Base-by-base conservation (phyloP, 2,797 vertebrate genomes). In the Chrysolophus pictus region DNA sequence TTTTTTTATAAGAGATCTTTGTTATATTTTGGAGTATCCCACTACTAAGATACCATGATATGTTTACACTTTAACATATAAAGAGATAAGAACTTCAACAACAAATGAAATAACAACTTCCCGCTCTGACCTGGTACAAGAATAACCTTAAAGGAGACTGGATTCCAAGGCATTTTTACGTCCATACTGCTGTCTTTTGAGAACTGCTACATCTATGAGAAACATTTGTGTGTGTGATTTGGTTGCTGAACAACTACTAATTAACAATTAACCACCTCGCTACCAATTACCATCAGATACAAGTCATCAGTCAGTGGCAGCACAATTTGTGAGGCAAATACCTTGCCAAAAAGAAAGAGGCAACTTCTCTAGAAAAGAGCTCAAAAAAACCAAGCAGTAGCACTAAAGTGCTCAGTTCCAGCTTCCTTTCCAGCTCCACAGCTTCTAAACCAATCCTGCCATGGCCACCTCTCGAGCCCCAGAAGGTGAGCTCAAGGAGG, bases 331-430 rank as follows among this genome's bases (percentile, higher is more conserved):
- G 41, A 35, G 8, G 4, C 11, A 59, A 65, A 22, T 17, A 0
- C 33, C 6, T 33, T 51, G 39, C 14, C 58, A 69, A 35, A 67
- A 42, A 23, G 17, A 21, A 46, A 68, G 4, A 11, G 16, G 22
- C 19, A 22, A n/a, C 3, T 79, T 3, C 47, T 33, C 44, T 17
- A 39, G 23, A 21, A 42, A n/a, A 59, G 13, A 75, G 33, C 63
- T 58, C 33, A 21, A 18, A 44, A 8, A 16, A 31, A 33, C 2
- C 2, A 3, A 46, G 7, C 2, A 37, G 9, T 5, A 46, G 24
- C 44, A n/a, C 28, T 9, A 4, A 16, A 46, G 49, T 6, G 10
- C 4, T 28, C n/a, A 2, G 2, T 2, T 21, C 42, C 41, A 13
- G 8, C 1, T 37, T 39, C 11, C 31, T 24, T 15, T 14, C 39